Evolutionary conservation across 2,888 invertebrate species (phyloP), one percentile per base, ranked within the genome.

Genomic region (Tuberolachnus salignus): DNA sequence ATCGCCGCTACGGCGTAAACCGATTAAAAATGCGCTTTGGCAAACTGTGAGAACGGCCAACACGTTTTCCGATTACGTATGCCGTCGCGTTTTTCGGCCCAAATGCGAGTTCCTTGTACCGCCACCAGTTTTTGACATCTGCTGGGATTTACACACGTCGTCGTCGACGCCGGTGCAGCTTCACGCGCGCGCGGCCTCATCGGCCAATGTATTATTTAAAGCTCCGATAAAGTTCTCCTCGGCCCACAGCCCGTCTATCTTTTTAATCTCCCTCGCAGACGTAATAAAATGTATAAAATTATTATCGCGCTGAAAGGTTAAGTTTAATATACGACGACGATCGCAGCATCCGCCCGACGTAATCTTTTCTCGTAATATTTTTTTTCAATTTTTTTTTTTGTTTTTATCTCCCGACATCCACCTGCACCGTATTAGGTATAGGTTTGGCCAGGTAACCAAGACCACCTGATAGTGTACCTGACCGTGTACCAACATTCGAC

Each of bases 81-180:
- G 73, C 72, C 72, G 16, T 3, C 42, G 51, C 78, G 49, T 63
- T 69, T 53, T 69, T 21, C 59, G 59, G 67, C 21, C 59, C 78
- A 69, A 78, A 78, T 78, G 78, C 78, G 69, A 78, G 78, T 78
- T 78, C 78, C 78, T 78, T 78, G 78, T 78, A 73, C 69, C n/a
- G 23, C 67, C n/a, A n/a, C n/a, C 70, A 55, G 44, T 14, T 44
- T 49, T 78, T 78, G 78, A 78, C 78, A 78, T 78, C 78, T 78
- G 78, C 78, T 59, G 8, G 21, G 69, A 69, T 78, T 78, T 78
- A 78, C 78, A 69, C 67, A 59, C 78, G 78, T 67, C 55, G 55
- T 21, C 21, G 53, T 14, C n/a, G 59, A 49, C 59, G 72, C n/a
- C n/a, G n/a, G n/a, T 34, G 70, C 69, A 13, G 9, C 23, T 9